Evolutionary conservation across 2,797 vertebrate genomes (phyloP), one percentile per base, ranked within the genome.

Genomic region (Tinamus major): DNA sequence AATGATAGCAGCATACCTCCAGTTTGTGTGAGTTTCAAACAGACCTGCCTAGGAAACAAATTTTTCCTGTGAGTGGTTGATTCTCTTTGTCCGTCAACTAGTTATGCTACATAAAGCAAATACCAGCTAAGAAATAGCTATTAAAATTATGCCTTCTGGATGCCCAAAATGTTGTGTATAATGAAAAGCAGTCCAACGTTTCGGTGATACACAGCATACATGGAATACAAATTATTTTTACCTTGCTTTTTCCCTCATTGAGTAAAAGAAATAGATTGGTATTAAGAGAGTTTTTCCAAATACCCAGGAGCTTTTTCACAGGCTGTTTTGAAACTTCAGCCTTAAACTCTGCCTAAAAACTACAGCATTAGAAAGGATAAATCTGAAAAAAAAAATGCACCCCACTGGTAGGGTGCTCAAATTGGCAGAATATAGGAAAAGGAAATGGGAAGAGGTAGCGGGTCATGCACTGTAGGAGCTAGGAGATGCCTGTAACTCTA

Each of bases 41-140:
- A n/a, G n/a, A 74, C 35, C 48, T 10, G 4, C 70, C 83, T 26
- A 51, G 11, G 67, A 91, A 94, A 59, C 6, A 59, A 31, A 4
- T 87, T 89, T 87, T 89, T 82, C 64, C 69, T 76, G 61, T 0
- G 67, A 70, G 29, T 15, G 33, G 24, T 86, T 64, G 89, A 86
- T 82, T 29, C 20, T 93, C 29, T 71, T 49, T 68, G 53, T 68
- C 70, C 58, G 63, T 46, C 68, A 64, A 33, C 26, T 51, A 39
- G 11, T 89, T 88, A 68, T 67, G 64, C 56, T 92, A 74, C 61
- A 74, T 82, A 93, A 90, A 93, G 71, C 61, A 93, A 87, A 85
- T 48, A 59, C 27, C 75, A 42, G 35, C 18, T 23, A 89, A 82
- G 85, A 90, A 93, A 65, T 5, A 58, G 17, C 64, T 75, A 31